These are phyloP conservation scores for Ramphastos sulfuratus DNA, from an alignment of 2,113 vertebrate genomes.

Conservation along the genomic window DNA sequence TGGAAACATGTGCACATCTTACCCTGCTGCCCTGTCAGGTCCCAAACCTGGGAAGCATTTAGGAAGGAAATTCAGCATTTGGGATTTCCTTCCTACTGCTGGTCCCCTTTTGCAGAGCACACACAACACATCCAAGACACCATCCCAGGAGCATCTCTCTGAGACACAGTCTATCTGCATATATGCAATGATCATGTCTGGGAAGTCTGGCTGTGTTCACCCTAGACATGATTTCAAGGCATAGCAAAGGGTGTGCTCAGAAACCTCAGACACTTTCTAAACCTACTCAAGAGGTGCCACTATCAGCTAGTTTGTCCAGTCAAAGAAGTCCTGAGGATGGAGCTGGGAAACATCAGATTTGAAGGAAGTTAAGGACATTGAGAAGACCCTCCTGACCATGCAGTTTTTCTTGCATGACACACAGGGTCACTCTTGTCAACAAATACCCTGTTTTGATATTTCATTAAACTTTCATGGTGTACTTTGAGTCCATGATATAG, in stretches of 20 bases:
- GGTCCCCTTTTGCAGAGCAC: neutral
- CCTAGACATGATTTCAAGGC: neutral
- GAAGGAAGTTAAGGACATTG: neutral
- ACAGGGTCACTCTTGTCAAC: constrained; percentile 62
- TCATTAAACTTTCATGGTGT: constrained; percentile 63
- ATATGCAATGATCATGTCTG: neutral
- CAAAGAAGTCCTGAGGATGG: constrained; percentile 13
- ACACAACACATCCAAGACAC: neutral
- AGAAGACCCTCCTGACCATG: neutral
- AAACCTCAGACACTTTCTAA: neutral
- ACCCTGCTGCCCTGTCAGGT: neutral
- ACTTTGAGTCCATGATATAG: neutral
- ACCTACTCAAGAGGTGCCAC: neutral
- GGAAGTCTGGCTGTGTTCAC: neutral
- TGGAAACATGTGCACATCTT: rapidly evolving
- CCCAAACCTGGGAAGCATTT: neutral
- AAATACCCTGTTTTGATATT: constrained; percentile 61
- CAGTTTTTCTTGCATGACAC: constrained; percentile 55
- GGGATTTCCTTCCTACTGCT: neutral
- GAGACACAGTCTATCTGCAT: neutral
- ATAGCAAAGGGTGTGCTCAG: neutral
- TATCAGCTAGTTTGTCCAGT: neutral
- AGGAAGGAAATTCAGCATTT: too few species aligned
- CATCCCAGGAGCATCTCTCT: neutral
- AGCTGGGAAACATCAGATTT: neutral